Conservation (phyloP, 2,113 vertebrate genomes). For the Pterocles gutturalis region DNA sequence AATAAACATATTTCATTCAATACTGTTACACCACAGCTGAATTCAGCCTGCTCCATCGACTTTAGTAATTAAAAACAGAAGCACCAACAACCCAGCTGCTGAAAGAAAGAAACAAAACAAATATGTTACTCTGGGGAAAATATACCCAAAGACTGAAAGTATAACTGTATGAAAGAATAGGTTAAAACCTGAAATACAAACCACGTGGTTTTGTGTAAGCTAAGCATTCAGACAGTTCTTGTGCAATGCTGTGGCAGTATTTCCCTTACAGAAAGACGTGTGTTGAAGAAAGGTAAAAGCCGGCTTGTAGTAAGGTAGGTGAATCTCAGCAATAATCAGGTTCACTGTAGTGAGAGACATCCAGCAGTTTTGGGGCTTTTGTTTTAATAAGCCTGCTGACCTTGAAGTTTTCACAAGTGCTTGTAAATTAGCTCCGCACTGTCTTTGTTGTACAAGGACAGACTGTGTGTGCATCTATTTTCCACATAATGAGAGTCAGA, state of each 20-base stretch:
- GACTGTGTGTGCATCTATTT: neutral
- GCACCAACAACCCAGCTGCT: neutral
- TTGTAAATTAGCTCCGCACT: neutral
- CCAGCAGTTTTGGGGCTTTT: neutral
- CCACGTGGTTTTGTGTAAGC: neutral
- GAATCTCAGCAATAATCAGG: neutral
- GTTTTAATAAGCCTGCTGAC: neutral
- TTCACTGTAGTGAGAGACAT: neutral
- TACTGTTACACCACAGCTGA: neutral
- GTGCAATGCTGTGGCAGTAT: neutral
- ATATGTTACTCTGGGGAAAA: neutral
- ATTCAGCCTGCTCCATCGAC: neutral
- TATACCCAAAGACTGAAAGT: neutral
- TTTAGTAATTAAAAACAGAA: neutral
- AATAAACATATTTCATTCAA: neutral
- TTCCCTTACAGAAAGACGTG: neutral
- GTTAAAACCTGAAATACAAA: neutral
- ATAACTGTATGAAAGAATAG: neutral
- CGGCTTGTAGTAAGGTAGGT: neutral
- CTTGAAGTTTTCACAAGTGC: neutral
- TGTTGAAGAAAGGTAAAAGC: neutral
- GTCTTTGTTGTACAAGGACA: neutral
- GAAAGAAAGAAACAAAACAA: neutral
- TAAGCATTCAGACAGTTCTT: neutral
- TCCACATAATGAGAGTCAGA: neutral